Conservation (phyloP, 2,888 invertebrate species). For the Tanypteryx hageni region DNA sequence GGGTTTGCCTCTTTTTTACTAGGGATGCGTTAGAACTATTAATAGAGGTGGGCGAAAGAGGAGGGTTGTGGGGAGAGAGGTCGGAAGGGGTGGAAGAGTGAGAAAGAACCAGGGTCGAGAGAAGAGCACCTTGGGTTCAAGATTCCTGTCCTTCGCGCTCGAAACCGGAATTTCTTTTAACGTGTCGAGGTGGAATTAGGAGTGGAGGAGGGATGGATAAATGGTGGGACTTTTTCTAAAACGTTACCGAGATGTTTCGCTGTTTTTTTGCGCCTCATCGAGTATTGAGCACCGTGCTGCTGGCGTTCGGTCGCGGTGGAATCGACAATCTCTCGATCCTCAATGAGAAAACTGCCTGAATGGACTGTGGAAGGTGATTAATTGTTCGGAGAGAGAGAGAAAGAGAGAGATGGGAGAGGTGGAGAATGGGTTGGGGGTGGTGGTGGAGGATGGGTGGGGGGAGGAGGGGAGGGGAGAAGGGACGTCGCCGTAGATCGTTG, state of each 20-base stretch:
- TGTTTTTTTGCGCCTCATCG: background rate
- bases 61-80: background rate
- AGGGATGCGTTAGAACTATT: background rate
- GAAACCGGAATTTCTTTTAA: conserved; percentile 43
- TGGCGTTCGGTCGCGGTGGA: background rate
- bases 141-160: conserved; percentile 50
- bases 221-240: too few species aligned
- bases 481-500: background rate
- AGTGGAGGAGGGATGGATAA: too few species aligned
- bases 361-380: background rate
- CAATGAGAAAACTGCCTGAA: background rate
- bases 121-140: conserved; percentile 17
- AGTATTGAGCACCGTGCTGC: background rate
- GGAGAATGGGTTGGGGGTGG: too few species aligned
- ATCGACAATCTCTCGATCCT: background rate
- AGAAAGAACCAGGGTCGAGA: background rate
- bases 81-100: background rate
- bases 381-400: background rate
- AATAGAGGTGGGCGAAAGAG: background rate
- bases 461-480: too few species aligned
- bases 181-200: background rate
- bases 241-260: background rate
- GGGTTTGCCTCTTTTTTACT: background rate
- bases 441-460: too few species aligned
- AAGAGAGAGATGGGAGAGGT: too few species aligned